phyloP scores from a whole-genome alignment of 2,888 invertebrate species.

The Callinectes sapidus region DNA sequence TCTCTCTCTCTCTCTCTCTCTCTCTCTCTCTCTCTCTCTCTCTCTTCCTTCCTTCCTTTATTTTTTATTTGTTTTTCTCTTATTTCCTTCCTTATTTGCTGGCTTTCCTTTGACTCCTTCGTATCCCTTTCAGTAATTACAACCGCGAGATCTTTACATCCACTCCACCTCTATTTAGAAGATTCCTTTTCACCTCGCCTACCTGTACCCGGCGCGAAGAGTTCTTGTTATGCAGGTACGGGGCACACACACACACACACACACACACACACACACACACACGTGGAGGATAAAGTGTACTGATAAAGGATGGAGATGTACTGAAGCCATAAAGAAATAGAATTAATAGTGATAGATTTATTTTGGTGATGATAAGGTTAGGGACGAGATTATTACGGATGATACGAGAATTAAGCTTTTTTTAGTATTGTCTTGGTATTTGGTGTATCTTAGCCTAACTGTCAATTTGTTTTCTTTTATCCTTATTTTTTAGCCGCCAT shows the following conservation, averaged over 20 bases:
- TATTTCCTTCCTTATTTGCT: not conserved
- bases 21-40: not conserved
- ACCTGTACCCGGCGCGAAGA: not conserved
- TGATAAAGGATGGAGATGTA: no score
- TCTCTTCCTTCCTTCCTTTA: not conserved
- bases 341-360: no score
- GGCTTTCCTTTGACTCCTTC: not conserved
- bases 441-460: no score
- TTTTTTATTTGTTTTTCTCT: not conserved
- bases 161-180: not conserved
- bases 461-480: not conserved
- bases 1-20: no score
- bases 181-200: not conserved
- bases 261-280: not conserved
- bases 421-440: no score
- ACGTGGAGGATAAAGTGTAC: not conserved
- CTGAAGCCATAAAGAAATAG: no score
- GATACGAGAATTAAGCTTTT: no score
- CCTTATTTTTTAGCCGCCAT: no score
- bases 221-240: not conserved
- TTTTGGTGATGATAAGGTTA: no score
- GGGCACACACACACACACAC: no score
- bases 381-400: no score
- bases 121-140: not conserved
- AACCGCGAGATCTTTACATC: not conserved